phyloP scores from a whole-genome alignment of 2,888 invertebrate genomes.

The Hydroisotoma schaefferi region DNA sequence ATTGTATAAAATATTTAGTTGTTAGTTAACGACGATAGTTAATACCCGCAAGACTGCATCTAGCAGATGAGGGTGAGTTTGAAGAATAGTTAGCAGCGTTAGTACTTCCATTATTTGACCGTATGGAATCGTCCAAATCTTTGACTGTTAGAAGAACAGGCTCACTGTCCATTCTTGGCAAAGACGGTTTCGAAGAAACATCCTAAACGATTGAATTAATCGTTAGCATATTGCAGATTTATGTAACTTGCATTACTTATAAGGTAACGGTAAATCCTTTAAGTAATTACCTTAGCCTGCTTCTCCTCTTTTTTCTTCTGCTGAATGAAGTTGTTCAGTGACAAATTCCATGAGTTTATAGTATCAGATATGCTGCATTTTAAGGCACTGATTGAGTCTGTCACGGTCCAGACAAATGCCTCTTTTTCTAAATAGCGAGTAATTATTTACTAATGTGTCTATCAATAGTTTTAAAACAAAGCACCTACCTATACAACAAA shows the following conservation, averaged over 20 bases:
- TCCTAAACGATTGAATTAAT: neutral
- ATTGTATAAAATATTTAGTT: too few species aligned
- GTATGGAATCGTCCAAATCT: conserved; percentile 40
- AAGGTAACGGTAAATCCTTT: neutral
- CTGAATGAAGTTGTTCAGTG: conserved; percentile 53
- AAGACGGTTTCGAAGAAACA: conserved; percentile 10
- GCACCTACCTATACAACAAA: neutral
- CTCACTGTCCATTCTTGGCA: conserved; percentile 42
- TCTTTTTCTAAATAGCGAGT: conserved; percentile 36
- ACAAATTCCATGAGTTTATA: conserved; percentile 67
- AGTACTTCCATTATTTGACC: conserved; percentile 9
- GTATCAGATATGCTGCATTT: conserved; percentile 67
- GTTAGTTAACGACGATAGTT: too few species aligned
- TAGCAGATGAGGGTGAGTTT: neutral
- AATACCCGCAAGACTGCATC: too few species aligned
- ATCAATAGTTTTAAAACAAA: neutral
- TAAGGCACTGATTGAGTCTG: conserved; percentile 63
- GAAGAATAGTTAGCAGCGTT: neutral
- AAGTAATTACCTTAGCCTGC: conserved; percentile 38
- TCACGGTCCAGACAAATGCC: conserved; percentile 56
- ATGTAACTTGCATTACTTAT: neutral
- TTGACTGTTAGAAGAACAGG: conserved; percentile 19
- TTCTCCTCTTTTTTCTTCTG: conserved; percentile 54
- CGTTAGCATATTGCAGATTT: neutral
- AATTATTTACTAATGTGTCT: conserved; percentile 6